Conservation (phyloP, 1,140 invertebrate species). For the Drosophila littoralis region DNA sequence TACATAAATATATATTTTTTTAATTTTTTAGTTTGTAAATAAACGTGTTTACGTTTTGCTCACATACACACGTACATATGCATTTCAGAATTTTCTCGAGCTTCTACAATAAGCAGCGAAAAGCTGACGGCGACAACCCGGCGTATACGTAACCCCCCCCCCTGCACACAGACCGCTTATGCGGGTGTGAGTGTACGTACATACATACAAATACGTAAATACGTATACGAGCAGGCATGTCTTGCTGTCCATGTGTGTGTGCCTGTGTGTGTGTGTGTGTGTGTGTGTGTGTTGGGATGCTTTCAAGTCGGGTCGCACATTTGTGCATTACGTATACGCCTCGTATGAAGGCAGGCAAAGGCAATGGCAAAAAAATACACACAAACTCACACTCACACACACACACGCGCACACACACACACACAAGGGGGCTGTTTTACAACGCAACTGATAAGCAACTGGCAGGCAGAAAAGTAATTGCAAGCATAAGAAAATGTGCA, state of each 20-base stretch:
- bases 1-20: too few species aligned
- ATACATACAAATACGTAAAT: too few species aligned
- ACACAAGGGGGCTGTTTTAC: conserved; percentile 5
- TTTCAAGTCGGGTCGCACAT: conserved; percentile 17
- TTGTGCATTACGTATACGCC: conserved; percentile 55
- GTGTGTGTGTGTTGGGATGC: conserved; percentile 21
- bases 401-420: conserved; percentile 6
- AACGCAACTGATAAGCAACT: conserved; percentile 38
- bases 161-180: conserved; percentile 38
- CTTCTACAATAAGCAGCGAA: conserved; percentile 17
- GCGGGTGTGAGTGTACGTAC: conserved; percentile 5
- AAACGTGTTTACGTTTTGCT: conserved; percentile 2
- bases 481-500: conserved; percentile 28
- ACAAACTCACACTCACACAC: conserved; percentile 3
- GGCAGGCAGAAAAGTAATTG: conserved; percentile 23
- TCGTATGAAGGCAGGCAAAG: conserved; percentile 2
- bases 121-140: conserved; percentile 64
- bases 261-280: conserved; percentile 1
- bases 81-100: conserved; percentile 57
- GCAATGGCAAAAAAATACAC: conserved; percentile 21
- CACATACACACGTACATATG: conserved; percentile 6
- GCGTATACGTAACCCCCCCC: conserved; percentile 74
- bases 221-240: too few species aligned
- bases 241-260: not conserved
- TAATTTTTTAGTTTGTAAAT: not conserved